These are phyloP conservation scores for Euleptes europaea DNA, from an alignment of 2,113 vertebrate genomes.

Conservation along the genomic window DNA sequence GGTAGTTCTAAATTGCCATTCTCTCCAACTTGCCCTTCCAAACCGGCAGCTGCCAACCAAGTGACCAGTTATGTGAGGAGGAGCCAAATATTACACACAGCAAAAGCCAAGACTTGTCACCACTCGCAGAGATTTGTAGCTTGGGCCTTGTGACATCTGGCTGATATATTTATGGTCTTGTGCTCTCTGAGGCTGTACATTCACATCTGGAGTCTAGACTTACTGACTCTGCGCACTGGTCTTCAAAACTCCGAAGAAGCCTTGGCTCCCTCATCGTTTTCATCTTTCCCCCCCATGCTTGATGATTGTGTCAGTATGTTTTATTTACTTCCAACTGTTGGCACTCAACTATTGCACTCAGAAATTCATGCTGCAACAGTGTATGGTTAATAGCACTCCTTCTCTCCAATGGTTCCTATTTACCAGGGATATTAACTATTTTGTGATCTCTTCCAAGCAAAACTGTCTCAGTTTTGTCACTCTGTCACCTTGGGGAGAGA, in stretches of 20 bases:
- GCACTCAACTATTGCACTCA: constrained; percentile 50
- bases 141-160: constrained; percentile 83
- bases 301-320: constrained; percentile 44
- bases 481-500: neutral
- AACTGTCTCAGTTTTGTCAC: neutral
- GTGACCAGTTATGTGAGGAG: constrained; percentile 63
- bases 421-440: neutral
- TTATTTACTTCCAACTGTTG: constrained; percentile 48
- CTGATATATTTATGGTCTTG: constrained; percentile 69
- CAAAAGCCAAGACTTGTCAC: constrained; percentile 76
- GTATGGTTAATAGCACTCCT: neutral
- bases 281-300: constrained; percentile 15
- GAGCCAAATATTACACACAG: constrained; percentile 61
- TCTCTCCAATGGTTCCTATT: neutral
- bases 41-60: constrained; percentile 58
- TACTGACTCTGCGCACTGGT: constrained; percentile 73
- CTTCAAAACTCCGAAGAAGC: constrained; percentile 62
- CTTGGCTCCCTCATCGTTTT: constrained; percentile 45
- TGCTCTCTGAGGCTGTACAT: constrained; percentile 57
- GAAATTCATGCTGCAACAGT: constrained; percentile 1
- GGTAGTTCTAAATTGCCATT: constrained; percentile 40
- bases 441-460: neutral
- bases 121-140: constrained; percentile 72
- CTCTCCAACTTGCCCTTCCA: constrained; percentile 56
- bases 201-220: constrained; percentile 91